Conservation (phyloP, 2,888 invertebrate genomes). For the Mechanitis mazaeus region DNA sequence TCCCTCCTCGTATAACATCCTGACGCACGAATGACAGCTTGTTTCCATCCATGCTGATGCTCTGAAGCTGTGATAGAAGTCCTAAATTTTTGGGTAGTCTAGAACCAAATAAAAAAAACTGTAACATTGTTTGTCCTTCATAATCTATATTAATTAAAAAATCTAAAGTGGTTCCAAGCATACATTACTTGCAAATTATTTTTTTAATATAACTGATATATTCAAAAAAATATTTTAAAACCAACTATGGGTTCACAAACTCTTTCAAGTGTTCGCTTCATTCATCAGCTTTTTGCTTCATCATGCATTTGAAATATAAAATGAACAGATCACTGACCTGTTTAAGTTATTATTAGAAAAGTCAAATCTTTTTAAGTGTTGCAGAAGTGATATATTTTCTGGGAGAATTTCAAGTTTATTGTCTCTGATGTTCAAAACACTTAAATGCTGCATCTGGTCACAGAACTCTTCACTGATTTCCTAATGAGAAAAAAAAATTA, state of each 20-base stretch:
- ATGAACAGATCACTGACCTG: slow-evolving; percentile 46
- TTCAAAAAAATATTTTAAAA: too few species aligned
- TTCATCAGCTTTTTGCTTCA: too few species aligned
- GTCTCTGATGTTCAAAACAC: slow-evolving; percentile 86
- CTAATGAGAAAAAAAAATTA: slow-evolving; percentile 48
- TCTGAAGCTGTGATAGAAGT: slow-evolving; percentile 85
- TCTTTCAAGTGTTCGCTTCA: too few species aligned
- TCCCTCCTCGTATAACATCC: slow-evolving; percentile 91
- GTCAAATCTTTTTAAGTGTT: slow-evolving; percentile 88
- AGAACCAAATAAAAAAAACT: slow-evolving; percentile 11
- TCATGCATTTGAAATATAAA: neutral
- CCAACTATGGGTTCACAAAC: too few species aligned
- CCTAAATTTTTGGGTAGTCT: slow-evolving; percentile 69
- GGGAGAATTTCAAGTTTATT: slow-evolving; percentile 88
- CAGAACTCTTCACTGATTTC: slow-evolving; percentile 83
- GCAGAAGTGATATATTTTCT: slow-evolving; percentile 84
- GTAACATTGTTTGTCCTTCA: too few species aligned
- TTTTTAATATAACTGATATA: too few species aligned
- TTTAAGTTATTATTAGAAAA: slow-evolving; percentile 86
- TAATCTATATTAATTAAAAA: too few species aligned
- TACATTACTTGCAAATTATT: too few species aligned
- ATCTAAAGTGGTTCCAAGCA: too few species aligned
- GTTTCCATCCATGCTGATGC: slow-evolving; percentile 91
- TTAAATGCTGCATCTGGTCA: slow-evolving; percentile 83
- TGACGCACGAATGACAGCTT: slow-evolving; percentile 87